Evolutionary conservation across 2,113 vertebrate species (phyloP), one percentile per base, ranked within the genome.

Genomic region (Malurus elegans): DNA sequence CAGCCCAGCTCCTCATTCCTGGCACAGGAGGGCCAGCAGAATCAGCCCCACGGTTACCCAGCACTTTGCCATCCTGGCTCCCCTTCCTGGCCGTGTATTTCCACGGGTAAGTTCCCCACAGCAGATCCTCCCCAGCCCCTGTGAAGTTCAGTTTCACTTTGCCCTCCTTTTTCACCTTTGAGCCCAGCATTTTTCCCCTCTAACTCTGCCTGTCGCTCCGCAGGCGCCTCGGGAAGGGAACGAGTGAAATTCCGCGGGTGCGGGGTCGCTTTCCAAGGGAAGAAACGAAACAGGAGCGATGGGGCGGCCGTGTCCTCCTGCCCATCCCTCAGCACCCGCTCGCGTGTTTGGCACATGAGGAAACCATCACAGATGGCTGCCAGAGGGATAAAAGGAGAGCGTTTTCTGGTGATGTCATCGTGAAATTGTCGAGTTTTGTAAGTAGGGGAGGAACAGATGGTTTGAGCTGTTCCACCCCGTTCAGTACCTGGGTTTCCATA

Each of bases 361-460:
- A 88, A 79, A 69, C 85, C 73, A 48, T 4, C 58, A 74, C 96
- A 97, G 97, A 97, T 96, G 96, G 95, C 79, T 67, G 73, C 29
- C 4, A 14, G 31, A 76, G 71, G 84, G 72, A 85, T 79, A 76
- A 78, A 86, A 95, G 94, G 78, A 88, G 87, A 78, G 92, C 78
- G 40, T 94, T 85, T 69, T 69, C 64, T 83, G 82, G 47, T 93
- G 86, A 86, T 84, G 93, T 88, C 76, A 92, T 60, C 8, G 26
- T 14, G 32, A 97, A 96, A 95, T 91, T 24, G 31, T 8, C 1
- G 44, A 48, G 79, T 90, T 96, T 96, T 96, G 72, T 91, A 96
- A 97, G 95, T 69, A 97, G 93, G 95, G 95, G 64, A 58, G 54
- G 67, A 96, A 93, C 96, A 98, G 97, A 97, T 97, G 97, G 96